These are phyloP conservation scores for Steinernema feltiae DNA, from an alignment of 1,140 invertebrate species.

Conservation along the genomic window DNA sequence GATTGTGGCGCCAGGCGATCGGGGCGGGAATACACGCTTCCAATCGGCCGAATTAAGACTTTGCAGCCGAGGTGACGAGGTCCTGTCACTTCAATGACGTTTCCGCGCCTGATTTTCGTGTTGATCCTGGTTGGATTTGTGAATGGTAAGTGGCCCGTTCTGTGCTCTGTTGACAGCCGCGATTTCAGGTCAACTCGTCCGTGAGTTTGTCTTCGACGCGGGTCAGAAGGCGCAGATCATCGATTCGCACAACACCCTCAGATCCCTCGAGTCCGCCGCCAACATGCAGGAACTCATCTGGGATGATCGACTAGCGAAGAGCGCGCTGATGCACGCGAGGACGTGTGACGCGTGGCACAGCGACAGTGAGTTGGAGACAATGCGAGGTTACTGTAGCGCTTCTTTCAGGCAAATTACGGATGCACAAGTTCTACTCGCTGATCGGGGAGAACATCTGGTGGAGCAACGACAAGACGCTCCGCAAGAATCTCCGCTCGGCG, in stretches of 20 bases:
- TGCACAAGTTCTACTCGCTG: background rate
- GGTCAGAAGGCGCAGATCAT: background rate
- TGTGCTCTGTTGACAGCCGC: background rate
- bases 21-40: constrained; percentile 1
- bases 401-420: background rate
- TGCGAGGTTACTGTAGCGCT: background rate
- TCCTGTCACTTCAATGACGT: background rate
- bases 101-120: background rate
- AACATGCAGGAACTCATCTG: constrained; percentile 14
- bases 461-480: background rate
- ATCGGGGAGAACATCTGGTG: constrained; percentile 20
- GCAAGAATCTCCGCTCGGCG: constrained; percentile 4
- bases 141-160: background rate
- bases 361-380: background rate
- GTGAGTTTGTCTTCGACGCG: background rate
- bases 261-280: background rate
- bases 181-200: background rate
- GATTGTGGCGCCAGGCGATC: background rate
- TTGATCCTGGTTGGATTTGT: background rate
- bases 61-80: background rate
- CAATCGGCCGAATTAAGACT: background rate
- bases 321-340: background rate
- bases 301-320: background rate
- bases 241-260: constrained; percentile 2
- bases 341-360: constrained; percentile 13